Conservation (phyloP, 2,888 invertebrate species). For the Nemurella pictetii region DNA sequence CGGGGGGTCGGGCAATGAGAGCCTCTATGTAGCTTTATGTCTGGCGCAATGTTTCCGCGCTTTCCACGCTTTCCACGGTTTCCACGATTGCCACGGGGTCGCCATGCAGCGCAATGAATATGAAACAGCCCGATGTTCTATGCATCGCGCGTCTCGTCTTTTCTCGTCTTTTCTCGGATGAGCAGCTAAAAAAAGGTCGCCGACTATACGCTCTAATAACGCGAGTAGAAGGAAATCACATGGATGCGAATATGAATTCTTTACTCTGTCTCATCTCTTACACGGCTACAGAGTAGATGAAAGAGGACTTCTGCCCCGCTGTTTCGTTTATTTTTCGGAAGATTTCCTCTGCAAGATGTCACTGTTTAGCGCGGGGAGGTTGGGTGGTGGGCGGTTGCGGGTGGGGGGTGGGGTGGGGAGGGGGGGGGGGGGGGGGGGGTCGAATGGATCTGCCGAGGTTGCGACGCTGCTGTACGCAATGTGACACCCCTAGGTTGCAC, state of each 20-base stretch:
- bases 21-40: background rate
- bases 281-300: background rate
- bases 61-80: too few relatives aligned
- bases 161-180: background rate
- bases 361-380: background rate
- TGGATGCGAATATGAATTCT: conserved; percentile 13
- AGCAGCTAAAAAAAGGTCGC: background rate
- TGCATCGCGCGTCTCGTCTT: background rate
- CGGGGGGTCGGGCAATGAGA: background rate
- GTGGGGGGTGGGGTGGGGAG: too few relatives aligned
- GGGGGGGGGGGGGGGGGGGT: too few relatives aligned
- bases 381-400: too few relatives aligned
- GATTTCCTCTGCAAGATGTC: background rate
- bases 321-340: background rate
- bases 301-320: background rate
- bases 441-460: background rate
- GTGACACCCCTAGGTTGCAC: background rate
- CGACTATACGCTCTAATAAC: conserved; percentile 1
- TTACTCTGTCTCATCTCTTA: conserved; percentile 1
- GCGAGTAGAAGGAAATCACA: conserved; percentile 1
- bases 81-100: too few relatives aligned
- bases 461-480: background rate
- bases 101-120: background rate
- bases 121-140: background rate
- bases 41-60: background rate